Conservation (phyloP, 2,797 vertebrate genomes). For the Rhinoraja longicauda region DNA sequence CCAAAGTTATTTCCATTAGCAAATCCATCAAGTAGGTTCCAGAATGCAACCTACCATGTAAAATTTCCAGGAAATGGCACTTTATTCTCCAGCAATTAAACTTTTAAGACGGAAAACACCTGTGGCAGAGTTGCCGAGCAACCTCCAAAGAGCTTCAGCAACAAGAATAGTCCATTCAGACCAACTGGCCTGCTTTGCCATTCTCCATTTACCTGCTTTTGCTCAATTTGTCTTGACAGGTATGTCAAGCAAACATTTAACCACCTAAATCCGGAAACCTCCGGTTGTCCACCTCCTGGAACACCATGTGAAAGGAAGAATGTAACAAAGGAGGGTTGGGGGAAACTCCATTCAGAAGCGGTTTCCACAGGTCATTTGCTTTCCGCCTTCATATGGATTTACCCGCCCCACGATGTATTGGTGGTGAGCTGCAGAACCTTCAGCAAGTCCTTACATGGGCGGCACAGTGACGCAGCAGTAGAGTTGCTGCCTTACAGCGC, state of each 20-base stretch:
- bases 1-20: not conserved
- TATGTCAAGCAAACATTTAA: not conserved
- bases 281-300: not conserved
- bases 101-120: not conserved
- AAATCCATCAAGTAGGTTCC: not conserved
- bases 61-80: not conserved
- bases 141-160: not conserved
- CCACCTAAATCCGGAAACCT: not conserved
- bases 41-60: not conserved
- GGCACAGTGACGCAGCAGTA: too few species aligned
- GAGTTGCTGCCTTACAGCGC: too few species aligned
- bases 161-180: not conserved
- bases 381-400: not conserved
- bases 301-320: not conserved
- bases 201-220: not conserved
- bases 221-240: not conserved
- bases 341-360: not conserved
- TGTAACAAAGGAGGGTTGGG: not conserved
- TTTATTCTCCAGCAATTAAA: not conserved
- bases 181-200: not conserved
- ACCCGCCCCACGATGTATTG: not conserved
- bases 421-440: not conserved
- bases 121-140: not conserved
- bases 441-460: not conserved
- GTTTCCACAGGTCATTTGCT: not conserved